Conservation (phyloP, 2,113 vertebrate genomes). For the Paramormyrops kingsleyae region DNA sequence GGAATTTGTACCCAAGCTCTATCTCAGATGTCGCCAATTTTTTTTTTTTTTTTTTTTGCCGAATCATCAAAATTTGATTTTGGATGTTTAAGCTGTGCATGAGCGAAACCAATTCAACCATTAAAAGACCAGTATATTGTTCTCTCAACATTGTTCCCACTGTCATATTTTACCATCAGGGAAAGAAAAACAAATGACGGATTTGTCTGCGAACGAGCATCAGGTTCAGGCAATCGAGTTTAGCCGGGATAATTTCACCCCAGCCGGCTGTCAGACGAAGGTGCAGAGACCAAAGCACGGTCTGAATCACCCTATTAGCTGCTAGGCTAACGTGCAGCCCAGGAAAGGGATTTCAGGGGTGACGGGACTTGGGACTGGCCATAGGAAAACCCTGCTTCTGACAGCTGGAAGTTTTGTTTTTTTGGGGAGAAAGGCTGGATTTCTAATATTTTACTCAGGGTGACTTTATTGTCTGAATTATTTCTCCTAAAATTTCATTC, state of each 20-base stretch:
- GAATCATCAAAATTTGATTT: not conserved
- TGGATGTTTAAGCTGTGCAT: not conserved
- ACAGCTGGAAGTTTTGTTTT: not conserved
- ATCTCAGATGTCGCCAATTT: not conserved
- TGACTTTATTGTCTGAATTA: not conserved
- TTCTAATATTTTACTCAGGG: not conserved
- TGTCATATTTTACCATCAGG: not conserved
- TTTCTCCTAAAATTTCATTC: not conserved
- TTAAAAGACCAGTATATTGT: not conserved
- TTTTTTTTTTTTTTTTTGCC: not conserved
- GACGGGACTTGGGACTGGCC: not conserved
- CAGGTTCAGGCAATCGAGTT: not conserved
- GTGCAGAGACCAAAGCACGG: not conserved
- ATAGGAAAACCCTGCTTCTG: not conserved
- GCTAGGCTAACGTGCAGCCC: not conserved
- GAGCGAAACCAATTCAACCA: not conserved
- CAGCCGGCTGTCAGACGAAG: not conserved
- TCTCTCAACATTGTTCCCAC: not conserved
- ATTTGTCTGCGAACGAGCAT: not conserved
- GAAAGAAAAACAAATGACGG: not conserved
- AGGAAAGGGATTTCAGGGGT: not conserved
- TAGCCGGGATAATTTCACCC: not conserved
- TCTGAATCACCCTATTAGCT: not conserved
- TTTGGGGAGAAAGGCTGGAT: not conserved
- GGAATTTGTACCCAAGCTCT: not conserved